Evolutionary conservation across 2,888 invertebrate species (phyloP), one percentile per base, ranked within the genome.

Genomic region (Metalampra italica): DNA sequence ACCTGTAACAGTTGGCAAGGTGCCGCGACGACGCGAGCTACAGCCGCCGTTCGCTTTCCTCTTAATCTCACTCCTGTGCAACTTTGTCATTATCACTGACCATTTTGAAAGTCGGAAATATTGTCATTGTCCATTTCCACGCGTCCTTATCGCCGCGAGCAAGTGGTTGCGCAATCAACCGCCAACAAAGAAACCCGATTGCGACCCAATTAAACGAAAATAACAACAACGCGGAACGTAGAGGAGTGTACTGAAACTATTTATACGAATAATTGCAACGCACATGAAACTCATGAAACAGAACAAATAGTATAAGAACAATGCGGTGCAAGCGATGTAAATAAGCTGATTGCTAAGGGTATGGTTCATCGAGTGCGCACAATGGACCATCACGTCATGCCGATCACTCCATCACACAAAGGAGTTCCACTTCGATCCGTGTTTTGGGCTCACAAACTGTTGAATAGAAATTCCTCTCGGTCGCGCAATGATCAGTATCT

Each of bases 311-410:
- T 50, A 49, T 22, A 34, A 45, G 45, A 57, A 46, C 44, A 42
- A 44, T 39, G 42, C 47, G 47, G 51, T 56, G 56, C 56, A 55
- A 22, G 5, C 5, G 22, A 22, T 22, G 22, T 22, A 22, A 22
- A 22, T 22, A 2, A 3, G 22, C 22, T 22, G 22, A 22, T 22
- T 22, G 22, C 5, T 22, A 22, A 22, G 22, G 22, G 42, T 15
- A 37, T 22, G 70, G 67, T 67, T 70, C 68, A 77, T 64, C 60
- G 67, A 58, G 58, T 62, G 52, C 56, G 56, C 54, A 75, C 71
- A 77, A 75, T 68, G 62, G 59, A 40, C 34, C 30, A 30, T 7
- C 32, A 32, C 11, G 32, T 32, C 32, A 11, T 7, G 32, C 8
- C 32, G 11, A 9, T 32, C n/a, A n/a, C 36, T n/a, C 46, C 40